Base-by-base conservation (phyloP, 2,888 invertebrate species). In the Hoplodrina ambigua region DNA sequence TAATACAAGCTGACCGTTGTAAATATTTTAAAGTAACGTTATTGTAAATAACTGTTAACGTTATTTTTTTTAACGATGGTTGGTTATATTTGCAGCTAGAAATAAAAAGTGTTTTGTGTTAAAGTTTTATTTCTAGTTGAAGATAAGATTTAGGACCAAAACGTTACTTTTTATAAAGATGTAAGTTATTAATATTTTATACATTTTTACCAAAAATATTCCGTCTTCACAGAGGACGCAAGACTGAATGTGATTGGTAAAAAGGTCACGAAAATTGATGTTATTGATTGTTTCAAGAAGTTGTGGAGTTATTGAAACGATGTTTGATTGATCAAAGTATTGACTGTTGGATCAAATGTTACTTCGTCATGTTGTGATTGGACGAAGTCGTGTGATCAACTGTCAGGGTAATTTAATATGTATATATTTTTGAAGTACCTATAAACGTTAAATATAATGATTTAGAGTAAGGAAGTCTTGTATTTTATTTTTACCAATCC, bases 161-260 rank as follows among this genome's bases (percentile, higher is more conserved):
- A 67, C 49, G 41, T 60, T 52, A 57, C 55, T 46, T 58, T 72
- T 56, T 20, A 56, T 41, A 60, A 68, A 4, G 60, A 75, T 82
- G 55, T 59, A 49, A 67, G 58, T 82, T 76, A 68, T 53, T 66
- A 25, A 50, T 62, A 37, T 76, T 73, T 67, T 65, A 69, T 59
- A 58, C 54, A 17, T 78, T 83, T 87, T 86, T 86, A 77, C 81
- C 70, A 80, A 66, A 74, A 80, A 68, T 77, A 83, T 84, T 90
- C 89, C 81, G 91, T 92, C 91, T 93, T 91, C 76, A 76, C 44
- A 80, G 92, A 93, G 94, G 94, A 94, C 94, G 92, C 80, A 91
- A 92, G 92, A 91, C 91, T 91, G 90, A 88, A 86, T 85, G 83
- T 83, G 62, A 81, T 81, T 83, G 81, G 84, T 82, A 71, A 85